Evolutionary conservation across 2,113 vertebrate genomes (phyloP).

Genomic region (Poecilia latipinna): DNA sequence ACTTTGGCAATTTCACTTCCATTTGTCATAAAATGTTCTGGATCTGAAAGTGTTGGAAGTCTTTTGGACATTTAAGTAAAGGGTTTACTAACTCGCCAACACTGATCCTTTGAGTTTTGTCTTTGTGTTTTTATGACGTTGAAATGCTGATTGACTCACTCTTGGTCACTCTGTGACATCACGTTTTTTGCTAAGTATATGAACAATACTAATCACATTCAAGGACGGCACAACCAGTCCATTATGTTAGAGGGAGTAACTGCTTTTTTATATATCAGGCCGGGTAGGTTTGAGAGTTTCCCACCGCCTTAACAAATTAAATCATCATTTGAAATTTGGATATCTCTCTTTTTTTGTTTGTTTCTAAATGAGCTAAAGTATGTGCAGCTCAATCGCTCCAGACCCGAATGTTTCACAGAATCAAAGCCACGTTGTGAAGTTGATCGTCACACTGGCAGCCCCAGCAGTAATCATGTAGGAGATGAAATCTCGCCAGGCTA

Average conservation of each 20-base stretch:
- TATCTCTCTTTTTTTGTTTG: not conserved
- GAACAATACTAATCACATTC: not conserved
- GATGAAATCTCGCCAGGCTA: not conserved
- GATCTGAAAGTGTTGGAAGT: too few relatives aligned
- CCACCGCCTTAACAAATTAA: not conserved
- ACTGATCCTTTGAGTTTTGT: not conserved
- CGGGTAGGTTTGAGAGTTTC: not conserved
- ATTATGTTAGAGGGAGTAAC: too few relatives aligned
- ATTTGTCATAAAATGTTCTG: too few relatives aligned
- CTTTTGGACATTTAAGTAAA: too few relatives aligned
- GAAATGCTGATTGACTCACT: not conserved
- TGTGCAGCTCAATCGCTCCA: not conserved
- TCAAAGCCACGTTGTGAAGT: not conserved
- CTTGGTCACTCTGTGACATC: not conserved
- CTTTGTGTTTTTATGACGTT: not conserved
- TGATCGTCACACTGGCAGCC: slow-evolving; percentile 1
- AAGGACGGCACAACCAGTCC: too few relatives aligned
- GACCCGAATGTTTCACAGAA: not conserved
- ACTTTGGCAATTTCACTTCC: too few relatives aligned
- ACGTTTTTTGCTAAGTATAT: not conserved
- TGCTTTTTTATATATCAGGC: too few relatives aligned
- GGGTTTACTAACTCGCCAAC: too few relatives aligned
- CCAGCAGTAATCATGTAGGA: not conserved
- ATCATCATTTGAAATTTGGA: not conserved
- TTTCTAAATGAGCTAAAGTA: not conserved